Evolutionary conservation across 2,113 vertebrate genomes (phyloP).

Genomic region (Dissostichus mawsoni): DNA sequence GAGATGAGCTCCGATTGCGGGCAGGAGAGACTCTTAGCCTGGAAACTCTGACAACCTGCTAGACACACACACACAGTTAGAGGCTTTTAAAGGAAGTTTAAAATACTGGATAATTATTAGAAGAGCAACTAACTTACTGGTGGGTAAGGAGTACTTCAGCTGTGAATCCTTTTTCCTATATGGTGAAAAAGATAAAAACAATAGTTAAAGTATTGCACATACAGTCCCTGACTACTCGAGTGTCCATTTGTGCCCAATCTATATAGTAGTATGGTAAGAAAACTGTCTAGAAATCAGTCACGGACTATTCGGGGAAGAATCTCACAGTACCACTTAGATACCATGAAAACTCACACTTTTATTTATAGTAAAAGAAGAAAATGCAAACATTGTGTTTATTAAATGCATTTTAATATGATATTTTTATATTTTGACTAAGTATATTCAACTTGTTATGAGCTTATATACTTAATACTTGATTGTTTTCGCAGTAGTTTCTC

Average conservation of each 20-base stretch:
- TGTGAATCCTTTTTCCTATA: slow-evolving; percentile 76
- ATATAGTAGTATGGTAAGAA: no score
- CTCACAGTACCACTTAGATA: no score
- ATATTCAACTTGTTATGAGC: no score
- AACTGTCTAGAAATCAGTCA: no score
- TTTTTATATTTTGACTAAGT: no score
- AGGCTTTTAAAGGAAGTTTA: slow-evolving; percentile 1
- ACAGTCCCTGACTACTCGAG: neutral
- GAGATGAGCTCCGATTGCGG: slow-evolving; percentile 76
- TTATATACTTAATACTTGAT: no score
- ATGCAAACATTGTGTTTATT: no score
- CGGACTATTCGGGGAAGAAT: no score
- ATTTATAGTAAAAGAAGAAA: no score
- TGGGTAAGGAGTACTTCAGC: slow-evolving; percentile 76
- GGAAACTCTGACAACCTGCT: slow-evolving; percentile 74
- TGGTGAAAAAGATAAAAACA: slow-evolving; percentile 3
- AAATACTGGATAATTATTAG: neutral
- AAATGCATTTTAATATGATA: no score
- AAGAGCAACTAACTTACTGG: slow-evolving; percentile 67
- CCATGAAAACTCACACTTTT: no score
- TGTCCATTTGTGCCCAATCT: neutral
- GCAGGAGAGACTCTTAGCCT: slow-evolving; percentile 75
- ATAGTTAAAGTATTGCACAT: neutral
- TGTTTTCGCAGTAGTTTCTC: no score
- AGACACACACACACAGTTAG: slow-evolving; percentile 31